Percentiles rank a stretch among this genome's conserved stretches.
Conservation (phyloP, 2,888 invertebrate genomes). For the Heliconius sara region DNA sequence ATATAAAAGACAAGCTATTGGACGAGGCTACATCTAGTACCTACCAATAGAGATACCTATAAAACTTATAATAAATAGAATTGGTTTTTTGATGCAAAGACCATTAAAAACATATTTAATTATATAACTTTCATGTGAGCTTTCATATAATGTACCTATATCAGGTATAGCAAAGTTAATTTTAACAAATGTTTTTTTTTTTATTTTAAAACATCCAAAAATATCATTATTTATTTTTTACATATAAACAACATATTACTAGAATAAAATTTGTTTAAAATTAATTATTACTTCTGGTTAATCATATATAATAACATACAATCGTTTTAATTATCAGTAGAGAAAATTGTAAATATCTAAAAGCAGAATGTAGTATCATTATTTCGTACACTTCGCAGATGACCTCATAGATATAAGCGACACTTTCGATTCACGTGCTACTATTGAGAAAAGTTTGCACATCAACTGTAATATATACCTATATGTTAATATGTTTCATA, state of each 20-base stretch:
- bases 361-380: slow-evolving; percentile 17
- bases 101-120: background rate
- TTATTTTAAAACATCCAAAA: background rate
- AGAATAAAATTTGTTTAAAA: too few species aligned
- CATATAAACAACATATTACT: too few species aligned
- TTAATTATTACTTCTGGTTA: background rate
- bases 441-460: slow-evolving; percentile 2
- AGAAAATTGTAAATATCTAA: slow-evolving; percentile 5
- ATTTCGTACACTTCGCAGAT: slow-evolving; percentile 15
- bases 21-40: background rate
- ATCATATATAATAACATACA: background rate
- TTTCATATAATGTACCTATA: background rate
- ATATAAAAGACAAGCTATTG: background rate
- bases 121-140: background rate
- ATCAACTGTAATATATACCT: too few species aligned
- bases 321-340: background rate
- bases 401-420: slow-evolving; percentile 8
- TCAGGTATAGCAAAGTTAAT: background rate
- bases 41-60: background rate
- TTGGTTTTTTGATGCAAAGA: background rate
- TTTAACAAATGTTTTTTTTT: too few species aligned
- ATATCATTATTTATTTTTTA: too few species aligned
- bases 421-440: slow-evolving; percentile 24
- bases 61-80: background rate
- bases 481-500: too few species aligned